A percentile compares a stretch with the other conserved stretches of the same genome.
Evolutionary conservation across 2,888 invertebrate genomes (phyloP).

Genomic region (Diploptera punctata): DNA sequence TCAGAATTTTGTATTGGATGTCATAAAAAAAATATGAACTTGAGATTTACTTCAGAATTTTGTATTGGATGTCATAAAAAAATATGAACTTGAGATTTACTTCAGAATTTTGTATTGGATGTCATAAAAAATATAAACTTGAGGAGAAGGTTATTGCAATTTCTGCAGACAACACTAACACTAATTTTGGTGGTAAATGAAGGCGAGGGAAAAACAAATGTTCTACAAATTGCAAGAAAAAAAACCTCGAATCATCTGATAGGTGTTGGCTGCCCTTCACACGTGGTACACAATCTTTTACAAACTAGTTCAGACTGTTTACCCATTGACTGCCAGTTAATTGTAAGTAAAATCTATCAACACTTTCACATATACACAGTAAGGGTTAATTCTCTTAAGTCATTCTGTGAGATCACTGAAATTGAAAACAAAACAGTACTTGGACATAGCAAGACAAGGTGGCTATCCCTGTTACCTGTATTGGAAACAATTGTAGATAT

Average conservation of each 20-base stretch:
- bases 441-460: too few relatives aligned
- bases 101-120: too few relatives aligned
- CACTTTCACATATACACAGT: constrained; percentile 4
- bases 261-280: neutral
- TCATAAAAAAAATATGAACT: too few relatives aligned
- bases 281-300: neutral
- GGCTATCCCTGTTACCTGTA: too few relatives aligned
- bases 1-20: too few relatives aligned
- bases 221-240: neutral
- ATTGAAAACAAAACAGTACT: too few relatives aligned
- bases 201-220: neutral
- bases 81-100: too few relatives aligned
- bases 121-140: too few relatives aligned
- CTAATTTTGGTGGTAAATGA: neutral
- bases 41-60: too few relatives aligned
- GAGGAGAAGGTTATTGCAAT: neutral
- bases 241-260: neutral
- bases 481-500: too few relatives aligned
- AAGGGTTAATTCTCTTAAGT: neutral
- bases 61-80: too few relatives aligned
- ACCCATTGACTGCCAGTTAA: neutral
- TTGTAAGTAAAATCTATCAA: neutral
- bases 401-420: neutral
- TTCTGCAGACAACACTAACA: neutral
- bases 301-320: neutral